Percentiles rank a stretch among this genome's conserved stretches.
These are phyloP conservation scores for Spodoptera picta DNA, from an alignment of 2,888 invertebrate species.

Conservation along the genomic window DNA sequence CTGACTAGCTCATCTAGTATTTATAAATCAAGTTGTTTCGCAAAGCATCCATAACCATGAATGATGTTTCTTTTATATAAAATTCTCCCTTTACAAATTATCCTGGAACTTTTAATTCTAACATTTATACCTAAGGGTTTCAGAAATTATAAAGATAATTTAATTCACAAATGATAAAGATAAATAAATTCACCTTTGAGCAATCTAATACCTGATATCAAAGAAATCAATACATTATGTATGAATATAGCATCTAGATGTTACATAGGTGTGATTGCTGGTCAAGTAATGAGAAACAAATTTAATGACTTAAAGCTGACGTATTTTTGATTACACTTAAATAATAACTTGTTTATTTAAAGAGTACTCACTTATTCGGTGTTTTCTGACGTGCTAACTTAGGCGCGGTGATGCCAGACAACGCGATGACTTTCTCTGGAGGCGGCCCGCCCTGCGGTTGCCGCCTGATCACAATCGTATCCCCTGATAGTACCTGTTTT, in stretches of 20 bases:
- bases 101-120: too few relatives aligned
- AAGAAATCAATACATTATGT: background rate
- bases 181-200: too few relatives aligned
- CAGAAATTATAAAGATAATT: too few relatives aligned
- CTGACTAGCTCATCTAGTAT: background rate
- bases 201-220: too few relatives aligned
- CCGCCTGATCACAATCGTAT: slow-evolving; percentile 97
- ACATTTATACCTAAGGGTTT: too few relatives aligned
- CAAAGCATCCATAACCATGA: background rate
- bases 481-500: slow-evolving; percentile 97
- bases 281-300: slow-evolving; percentile 6
- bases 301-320: slow-evolving; percentile 29
- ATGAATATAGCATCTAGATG: too few relatives aligned
- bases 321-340: slow-evolving; percentile 13
- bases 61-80: too few relatives aligned
- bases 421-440: slow-evolving; percentile 96
- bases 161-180: too few relatives aligned
- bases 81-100: too few relatives aligned
- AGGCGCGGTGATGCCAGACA: slow-evolving; percentile 97
- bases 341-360: slow-evolving; percentile 26
- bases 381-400: slow-evolving; percentile 90
- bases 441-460: slow-evolving; percentile 96
- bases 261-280: background rate
- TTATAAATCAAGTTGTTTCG: background rate
- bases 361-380: slow-evolving; percentile 78